Conservation (phyloP, 1,140 invertebrate species). For the Bombyx mandarina region DNA sequence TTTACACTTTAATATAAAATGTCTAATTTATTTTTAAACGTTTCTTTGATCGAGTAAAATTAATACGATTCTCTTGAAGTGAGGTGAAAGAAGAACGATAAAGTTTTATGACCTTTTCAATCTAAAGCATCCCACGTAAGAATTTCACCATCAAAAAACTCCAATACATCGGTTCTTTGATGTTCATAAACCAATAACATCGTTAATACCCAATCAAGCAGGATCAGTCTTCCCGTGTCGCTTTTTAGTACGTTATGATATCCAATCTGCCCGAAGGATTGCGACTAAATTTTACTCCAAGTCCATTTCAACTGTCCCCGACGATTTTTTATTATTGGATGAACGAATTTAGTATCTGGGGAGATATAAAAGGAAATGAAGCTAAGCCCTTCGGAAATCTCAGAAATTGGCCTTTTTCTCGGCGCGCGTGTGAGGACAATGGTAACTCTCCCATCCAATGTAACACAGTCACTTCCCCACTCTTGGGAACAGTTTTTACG, state of each 20-base stretch:
- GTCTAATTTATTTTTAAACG: no score
- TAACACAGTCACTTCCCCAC: conserved; percentile 37
- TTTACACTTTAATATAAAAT: no score
- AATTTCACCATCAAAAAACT: no score
- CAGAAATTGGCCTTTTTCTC: conserved; percentile 60
- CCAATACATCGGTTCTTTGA: no score
- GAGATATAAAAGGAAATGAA: conserved; percentile 67
- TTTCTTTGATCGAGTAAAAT: no score
- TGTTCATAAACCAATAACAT: no score
- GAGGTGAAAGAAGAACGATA: no score
- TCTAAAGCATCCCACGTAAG: no score
- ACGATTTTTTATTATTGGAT: conserved; percentile 62
- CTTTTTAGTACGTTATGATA: conserved; percentile 27
- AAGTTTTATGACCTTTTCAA: no score
- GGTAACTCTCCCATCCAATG: conserved; percentile 33
- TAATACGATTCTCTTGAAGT: no score
- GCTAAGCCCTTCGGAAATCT: conserved; percentile 66
- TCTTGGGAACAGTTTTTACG: conserved; percentile 46
- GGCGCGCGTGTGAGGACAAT: conserved; percentile 54
- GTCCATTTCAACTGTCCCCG: conserved; percentile 47
- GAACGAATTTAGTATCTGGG: conserved; percentile 64
- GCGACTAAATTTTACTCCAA: conserved; percentile 44
- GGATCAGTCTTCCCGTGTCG: conserved; percentile 7
- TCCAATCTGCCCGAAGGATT: conserved; percentile 28
- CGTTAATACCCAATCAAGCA: conserved; percentile 10